Percentiles rank a stretch among this genome's conserved stretches.
Conservation (phyloP, 2,113 vertebrate species). For the Artemisiospiza belli region DNA sequence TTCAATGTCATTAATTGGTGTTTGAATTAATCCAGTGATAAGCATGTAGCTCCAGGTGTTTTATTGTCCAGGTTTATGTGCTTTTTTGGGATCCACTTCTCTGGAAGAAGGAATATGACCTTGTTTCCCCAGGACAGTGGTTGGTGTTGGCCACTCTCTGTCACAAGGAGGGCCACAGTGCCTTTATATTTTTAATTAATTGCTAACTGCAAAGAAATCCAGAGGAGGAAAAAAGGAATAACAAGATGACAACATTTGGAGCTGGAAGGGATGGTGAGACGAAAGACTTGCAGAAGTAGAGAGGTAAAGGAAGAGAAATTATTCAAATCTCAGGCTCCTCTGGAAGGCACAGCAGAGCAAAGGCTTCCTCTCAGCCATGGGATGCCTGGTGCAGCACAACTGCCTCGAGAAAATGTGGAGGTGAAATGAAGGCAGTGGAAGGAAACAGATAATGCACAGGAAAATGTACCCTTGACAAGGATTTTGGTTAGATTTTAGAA, state of each 20-base stretch:
- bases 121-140: neutral
- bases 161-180: neutral
- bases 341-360: neutral
- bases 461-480: neutral
- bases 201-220: neutral
- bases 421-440: neutral
- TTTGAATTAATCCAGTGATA: neutral
- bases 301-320: neutral
- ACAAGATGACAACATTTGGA: neutral
- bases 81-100: neutral
- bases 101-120: neutral
- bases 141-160: neutral
- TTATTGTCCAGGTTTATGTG: neutral
- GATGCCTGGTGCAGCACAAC: neutral
- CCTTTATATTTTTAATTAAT: neutral
- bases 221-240: neutral
- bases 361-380: neutral
- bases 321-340: neutral
- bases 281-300: neutral
- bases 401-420: neutral
- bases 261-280: neutral
- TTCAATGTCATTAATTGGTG: neutral
- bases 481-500: neutral
- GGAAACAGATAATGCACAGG: neutral
- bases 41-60: conserved; percentile 29